phyloP scores from a whole-genome alignment of 2,797 vertebrate species.

The Echiichthys vipera region DNA sequence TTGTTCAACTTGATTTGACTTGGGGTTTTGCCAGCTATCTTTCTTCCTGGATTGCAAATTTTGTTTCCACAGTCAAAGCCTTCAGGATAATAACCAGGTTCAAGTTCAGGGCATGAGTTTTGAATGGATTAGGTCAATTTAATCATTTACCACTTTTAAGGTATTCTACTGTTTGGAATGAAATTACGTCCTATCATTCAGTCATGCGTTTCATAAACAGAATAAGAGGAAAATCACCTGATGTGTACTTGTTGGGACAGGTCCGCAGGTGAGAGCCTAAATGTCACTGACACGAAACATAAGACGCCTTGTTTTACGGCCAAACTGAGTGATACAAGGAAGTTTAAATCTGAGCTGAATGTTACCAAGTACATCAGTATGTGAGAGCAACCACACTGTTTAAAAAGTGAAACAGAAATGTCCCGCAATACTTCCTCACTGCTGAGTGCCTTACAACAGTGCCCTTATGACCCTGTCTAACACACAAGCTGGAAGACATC shows the following conservation, averaged over 20 bases:
- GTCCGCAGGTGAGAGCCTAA: background rate
- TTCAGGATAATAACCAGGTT: background rate
- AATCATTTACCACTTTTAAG: background rate
- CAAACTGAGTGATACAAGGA: no score
- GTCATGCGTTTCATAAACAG: background rate
- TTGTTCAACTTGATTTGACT: slow-evolving; percentile 51
- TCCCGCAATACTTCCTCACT: background rate
- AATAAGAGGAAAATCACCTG: background rate
- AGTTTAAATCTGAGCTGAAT: background rate
- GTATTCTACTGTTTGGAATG: background rate
- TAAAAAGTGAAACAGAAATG: background rate
- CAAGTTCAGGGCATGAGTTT: background rate
- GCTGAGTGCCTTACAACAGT: background rate
- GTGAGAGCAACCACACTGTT: background rate
- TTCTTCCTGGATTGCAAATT: background rate
- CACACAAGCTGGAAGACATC: background rate
- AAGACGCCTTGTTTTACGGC: background rate
- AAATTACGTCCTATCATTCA: background rate
- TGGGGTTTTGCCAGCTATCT: slow-evolving; percentile 20
- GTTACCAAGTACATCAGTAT: background rate
- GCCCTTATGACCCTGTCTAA: background rate
- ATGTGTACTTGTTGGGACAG: slow-evolving; percentile 15
- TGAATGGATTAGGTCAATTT: background rate
- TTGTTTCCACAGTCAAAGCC: background rate
- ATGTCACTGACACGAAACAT: slow-evolving; percentile 5